A percentile compares a stretch with the other conserved stretches of the same genome.
phyloP scores from a whole-genome alignment of 2,113 vertebrate species.

The Suricata suricatta region DNA sequence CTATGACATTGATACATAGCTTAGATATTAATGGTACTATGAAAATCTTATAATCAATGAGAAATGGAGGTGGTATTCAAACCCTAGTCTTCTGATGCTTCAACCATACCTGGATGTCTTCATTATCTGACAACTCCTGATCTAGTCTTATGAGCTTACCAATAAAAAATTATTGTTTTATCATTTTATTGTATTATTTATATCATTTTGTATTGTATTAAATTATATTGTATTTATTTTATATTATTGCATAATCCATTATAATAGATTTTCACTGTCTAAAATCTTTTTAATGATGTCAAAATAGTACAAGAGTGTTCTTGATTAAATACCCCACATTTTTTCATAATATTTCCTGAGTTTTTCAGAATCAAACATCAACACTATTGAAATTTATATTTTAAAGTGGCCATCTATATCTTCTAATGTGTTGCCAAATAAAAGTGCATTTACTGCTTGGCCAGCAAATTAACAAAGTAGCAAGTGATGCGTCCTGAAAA shows the following conservation, averaged over 20 bases:
- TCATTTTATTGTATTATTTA: too few species aligned
- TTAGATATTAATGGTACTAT: background rate
- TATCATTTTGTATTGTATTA: too few species aligned
- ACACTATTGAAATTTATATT: background rate
- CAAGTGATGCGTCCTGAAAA: background rate
- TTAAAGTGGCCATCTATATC: background rate
- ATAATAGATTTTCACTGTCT: background rate
- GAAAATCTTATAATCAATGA: background rate
- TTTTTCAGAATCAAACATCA: background rate
- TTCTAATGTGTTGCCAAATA: background rate
- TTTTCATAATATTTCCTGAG: background rate
- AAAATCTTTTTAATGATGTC: background rate
- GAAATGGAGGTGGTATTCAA: background rate
- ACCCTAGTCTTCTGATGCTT: background rate
- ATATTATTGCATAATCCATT: too few species aligned
- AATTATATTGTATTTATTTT: too few species aligned
- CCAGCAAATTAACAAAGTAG: background rate
- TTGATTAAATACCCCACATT: background rate
- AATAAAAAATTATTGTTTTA: background rate
- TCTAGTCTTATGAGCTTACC: background rate
- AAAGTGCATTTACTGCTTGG: background rate
- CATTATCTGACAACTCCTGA: background rate
- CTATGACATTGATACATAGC: background rate
- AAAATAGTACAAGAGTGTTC: background rate
- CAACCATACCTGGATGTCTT: background rate